Conservation (phyloP, 1,140 invertebrate genomes). For the Heliothis subflexa region DNA sequence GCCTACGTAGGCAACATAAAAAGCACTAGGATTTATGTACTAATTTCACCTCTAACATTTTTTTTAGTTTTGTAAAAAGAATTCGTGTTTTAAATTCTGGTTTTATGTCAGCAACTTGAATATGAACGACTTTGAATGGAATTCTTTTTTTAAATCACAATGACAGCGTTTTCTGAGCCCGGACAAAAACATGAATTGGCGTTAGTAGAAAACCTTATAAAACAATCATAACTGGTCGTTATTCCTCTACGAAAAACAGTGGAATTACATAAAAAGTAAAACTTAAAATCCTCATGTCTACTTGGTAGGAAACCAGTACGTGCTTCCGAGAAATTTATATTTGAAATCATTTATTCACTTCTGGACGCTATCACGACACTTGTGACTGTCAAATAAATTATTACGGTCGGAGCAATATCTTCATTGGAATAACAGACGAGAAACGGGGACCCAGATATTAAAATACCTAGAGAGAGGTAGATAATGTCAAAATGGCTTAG, state of each 20-base stretch:
- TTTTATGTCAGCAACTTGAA: too few species aligned
- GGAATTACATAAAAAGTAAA: not conserved
- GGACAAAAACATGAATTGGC: too few species aligned
- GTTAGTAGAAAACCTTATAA: not conserved
- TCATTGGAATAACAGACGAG: constrained; percentile 37
- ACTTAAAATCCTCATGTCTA: not conserved
- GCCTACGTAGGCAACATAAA: not conserved
- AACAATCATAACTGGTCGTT: not conserved
- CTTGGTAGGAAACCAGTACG: not conserved
- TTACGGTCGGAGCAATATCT: constrained; percentile 37
- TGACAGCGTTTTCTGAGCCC: too few species aligned
- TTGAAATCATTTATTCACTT: constrained; percentile 30
- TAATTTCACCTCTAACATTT: constrained; percentile 12
- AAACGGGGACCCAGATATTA: constrained; percentile 26
- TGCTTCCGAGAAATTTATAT: constrained; percentile 17
- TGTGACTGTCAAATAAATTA: constrained; percentile 41
- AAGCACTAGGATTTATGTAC: not conserved
- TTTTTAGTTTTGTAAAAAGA: too few species aligned
- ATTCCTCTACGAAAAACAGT: not conserved
- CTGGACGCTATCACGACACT: constrained; percentile 33
- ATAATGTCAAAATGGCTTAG: constrained; percentile 2
- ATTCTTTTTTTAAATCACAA: too few species aligned
- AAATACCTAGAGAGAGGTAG: constrained; percentile 18
- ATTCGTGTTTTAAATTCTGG: too few species aligned
- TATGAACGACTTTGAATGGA: too few species aligned